These are phyloP conservation scores for Chitala chitala DNA, from an alignment of 2,113 vertebrate genomes.

Conservation along the genomic window DNA sequence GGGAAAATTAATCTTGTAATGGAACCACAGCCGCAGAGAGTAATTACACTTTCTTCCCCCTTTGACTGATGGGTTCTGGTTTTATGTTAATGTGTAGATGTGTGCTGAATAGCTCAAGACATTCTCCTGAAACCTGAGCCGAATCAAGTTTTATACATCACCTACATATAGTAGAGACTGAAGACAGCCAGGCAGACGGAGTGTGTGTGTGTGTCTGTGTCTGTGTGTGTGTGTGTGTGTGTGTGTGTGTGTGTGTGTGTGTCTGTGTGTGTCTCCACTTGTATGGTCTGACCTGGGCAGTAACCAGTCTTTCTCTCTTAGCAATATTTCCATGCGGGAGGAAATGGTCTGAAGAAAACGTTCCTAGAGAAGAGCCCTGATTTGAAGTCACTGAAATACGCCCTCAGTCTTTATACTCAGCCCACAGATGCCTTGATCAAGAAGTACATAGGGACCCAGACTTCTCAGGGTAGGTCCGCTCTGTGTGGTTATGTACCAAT, in stretches of 20 bases:
- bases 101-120: background rate
- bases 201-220: no score
- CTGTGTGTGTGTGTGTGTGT: no score
- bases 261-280: background rate
- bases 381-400: conserved; percentile 87
- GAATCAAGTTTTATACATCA: conserved; percentile 9
- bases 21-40: conserved; percentile 4
- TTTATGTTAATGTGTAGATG: conserved; percentile 17
- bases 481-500: background rate
- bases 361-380: conserved; percentile 95
- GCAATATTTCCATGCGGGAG: conserved; percentile 99
- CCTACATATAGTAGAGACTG: no score
- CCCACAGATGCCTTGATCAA: conserved; percentile 94
- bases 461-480: conserved; percentile 78
- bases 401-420: conserved; percentile 96
- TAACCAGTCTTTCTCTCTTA: conserved; percentile 45
- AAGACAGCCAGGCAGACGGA: background rate
- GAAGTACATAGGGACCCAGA: conserved; percentile 95
- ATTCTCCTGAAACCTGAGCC: conserved; percentile 8
- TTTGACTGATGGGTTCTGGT: conserved; percentile 13
- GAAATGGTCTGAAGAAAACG: conserved; percentile 93
- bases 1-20: conserved; percentile 19
- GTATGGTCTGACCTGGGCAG: background rate
- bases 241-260: no score
- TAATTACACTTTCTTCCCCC: conserved; percentile 21